Evolutionary conservation across 2,113 vertebrate species (phyloP), one percentile per base, ranked within the genome.

Genomic region (Pomatorhinus ruficollis): DNA sequence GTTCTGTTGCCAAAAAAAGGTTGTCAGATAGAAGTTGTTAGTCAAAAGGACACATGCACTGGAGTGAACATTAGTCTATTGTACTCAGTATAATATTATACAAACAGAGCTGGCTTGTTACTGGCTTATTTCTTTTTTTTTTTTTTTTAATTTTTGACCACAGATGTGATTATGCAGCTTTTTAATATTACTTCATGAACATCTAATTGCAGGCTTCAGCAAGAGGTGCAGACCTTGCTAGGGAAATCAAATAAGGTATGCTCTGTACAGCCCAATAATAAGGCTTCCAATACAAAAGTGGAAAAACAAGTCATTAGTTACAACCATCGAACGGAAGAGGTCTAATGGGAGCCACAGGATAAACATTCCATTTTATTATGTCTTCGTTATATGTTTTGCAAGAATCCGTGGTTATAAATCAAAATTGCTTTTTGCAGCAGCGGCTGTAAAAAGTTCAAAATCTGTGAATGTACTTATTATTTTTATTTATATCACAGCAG

Each of bases 231-330:
- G 88, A 89, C 97, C 86, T 91, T 95, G 97, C 89, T 95, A 90
- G 93, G 94, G 86, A 98, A 97, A 96, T 95, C 97, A 96, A 97
- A 95, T 90, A 87, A 96, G 97, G 91, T 94, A 95, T 93, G 96
- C 94, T 97, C 86, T 92, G 64, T 89, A 93, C 96, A 89, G 96
- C 88, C 64, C 94, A 77, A 91, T 97, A 98, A 98, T 97, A 97
- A 93, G 91, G 89, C 96, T 95, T 88, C 95, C 95, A 96, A 94
- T 95, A 95, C 95, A 84, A 92, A 96, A 97, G 96, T 95, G 78
- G 96, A 97, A 97, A 98, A 98, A 97, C 97, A 98, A 98, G 96
- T 97, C 97, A 96, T 98, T 97, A 97, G 97, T 97, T 97, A 93
- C 82, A 96, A 47, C 92, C 94, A 50, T 93, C 56, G 78, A 97